These are phyloP conservation scores for Drosophila micromelanica DNA, from an alignment of 1,140 invertebrate species.

Conservation along the genomic window DNA sequence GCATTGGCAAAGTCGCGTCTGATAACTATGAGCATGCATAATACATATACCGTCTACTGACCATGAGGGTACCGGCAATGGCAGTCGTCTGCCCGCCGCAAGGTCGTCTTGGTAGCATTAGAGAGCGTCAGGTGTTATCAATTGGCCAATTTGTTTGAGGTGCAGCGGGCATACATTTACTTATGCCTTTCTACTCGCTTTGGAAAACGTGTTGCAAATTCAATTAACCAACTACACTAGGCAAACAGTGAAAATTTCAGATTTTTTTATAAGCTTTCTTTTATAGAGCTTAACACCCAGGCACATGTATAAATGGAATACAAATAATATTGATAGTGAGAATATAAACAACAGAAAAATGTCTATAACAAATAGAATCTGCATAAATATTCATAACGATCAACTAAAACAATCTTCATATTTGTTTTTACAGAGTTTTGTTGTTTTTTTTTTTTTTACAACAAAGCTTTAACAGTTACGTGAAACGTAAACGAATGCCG, in stretches of 20 bases:
- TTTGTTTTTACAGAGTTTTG: too few species aligned
- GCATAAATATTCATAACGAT: too few species aligned
- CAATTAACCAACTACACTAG: not conserved
- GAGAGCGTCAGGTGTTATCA: conserved; percentile 31
- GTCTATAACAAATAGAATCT: too few species aligned
- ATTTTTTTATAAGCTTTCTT: not conserved
- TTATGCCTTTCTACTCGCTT: not conserved
- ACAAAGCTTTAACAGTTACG: conserved; percentile 34
- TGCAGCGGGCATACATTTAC: not conserved
- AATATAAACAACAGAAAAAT: too few species aligned
- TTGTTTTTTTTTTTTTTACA: not conserved
- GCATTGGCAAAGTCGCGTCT: conserved; percentile 27
- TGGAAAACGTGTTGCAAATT: not conserved
- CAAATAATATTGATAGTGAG: too few species aligned
- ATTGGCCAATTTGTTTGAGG: conserved; percentile 10
- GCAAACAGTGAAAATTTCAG: not conserved
- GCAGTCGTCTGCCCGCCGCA: conserved; percentile 17
- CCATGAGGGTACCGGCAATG: conserved; percentile 26
- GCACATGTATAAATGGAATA: not conserved
- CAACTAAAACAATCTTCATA: too few species aligned
- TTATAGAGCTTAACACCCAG: not conserved
- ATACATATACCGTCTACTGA: conserved; percentile 13
- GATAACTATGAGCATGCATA: conserved; percentile 39
- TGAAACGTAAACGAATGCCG: conserved; percentile 45
- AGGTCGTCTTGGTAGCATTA: conserved; percentile 15